phyloP scores from a whole-genome alignment of 2,797 vertebrate genomes.

The Aselliscus stoliczkanus region DNA sequence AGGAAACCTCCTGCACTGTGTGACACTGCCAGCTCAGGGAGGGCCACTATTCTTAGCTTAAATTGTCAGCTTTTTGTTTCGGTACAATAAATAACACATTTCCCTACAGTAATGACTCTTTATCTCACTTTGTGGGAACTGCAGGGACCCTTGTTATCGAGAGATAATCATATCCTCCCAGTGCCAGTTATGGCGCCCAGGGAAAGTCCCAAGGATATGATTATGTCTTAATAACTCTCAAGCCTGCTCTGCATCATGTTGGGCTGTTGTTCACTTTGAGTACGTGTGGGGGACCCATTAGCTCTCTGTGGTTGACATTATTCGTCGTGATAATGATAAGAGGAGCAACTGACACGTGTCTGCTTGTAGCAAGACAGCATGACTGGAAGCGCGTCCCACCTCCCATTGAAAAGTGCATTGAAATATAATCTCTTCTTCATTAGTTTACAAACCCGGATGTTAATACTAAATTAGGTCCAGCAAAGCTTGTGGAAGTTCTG shows the following conservation, averaged over 20 bases:
- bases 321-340: slow-evolving; percentile 15
- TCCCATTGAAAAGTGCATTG: neutral
- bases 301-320: slow-evolving; percentile 58
- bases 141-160: slow-evolving; percentile 71
- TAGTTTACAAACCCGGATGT: neutral
- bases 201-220: slow-evolving; percentile 70
- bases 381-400: neutral
- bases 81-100: slow-evolving; percentile 51
- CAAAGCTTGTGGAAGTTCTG: slow-evolving; percentile 19
- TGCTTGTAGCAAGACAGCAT: neutral
- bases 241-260: slow-evolving; percentile 49
- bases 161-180: slow-evolving; percentile 63
- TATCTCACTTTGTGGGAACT: slow-evolving; percentile 54
- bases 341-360: slow-evolving; percentile 60
- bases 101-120: slow-evolving; percentile 57
- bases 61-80: neutral
- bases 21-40: neutral
- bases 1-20: rapidly evolving
- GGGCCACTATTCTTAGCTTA: neutral
- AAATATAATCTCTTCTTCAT: neutral
- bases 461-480: slow-evolving; percentile 21
- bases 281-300: slow-evolving; percentile 1
- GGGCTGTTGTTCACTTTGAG: slow-evolving; percentile 58
- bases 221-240: slow-evolving; percentile 71
- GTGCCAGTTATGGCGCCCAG: slow-evolving; percentile 16